Base-by-base conservation (phyloP, 2,888 invertebrate genomes). In the Acleris literana region DNA sequence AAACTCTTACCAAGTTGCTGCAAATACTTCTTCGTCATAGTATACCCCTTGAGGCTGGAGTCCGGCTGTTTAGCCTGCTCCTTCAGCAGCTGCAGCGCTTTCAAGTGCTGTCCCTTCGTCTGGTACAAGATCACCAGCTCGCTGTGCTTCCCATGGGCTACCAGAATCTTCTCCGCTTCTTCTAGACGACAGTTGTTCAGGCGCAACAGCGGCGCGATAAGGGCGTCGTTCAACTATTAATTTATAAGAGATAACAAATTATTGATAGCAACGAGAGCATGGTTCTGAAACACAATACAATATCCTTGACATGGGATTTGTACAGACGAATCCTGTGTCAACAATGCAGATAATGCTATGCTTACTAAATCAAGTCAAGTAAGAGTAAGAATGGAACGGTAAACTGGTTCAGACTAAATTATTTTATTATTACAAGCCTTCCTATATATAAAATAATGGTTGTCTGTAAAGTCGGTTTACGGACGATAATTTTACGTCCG, bases 51-150 rank as follows among this genome's bases (percentile, higher is more conserved):
- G 0, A 97, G 89, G 70, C 95, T 95, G 3, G 97, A 97, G 77
- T 97, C 96, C 0, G 94, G 94, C 81, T 96, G 93, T 79, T 94
- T 93, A 7, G 97, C 94, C 82, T 96, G 97, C 55, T 96, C 95
- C 77, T 95, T 94, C 39, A 99, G 92, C 64, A 99, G 90, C 78
- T 98, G 97, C 20, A 99, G 92, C 11, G 99, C 99, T 88, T 97
- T 96, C 69, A 96, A 95, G 83, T 99, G 99, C 75, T 97, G 96
- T 0, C 97, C 97, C 86, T 98, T 99, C 0, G 97, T 97, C 86
- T 99, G 97, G 86, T 99, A 99, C 43, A 99, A 93, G 77, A 99
- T 98, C 72, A 99, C 98, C 0, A 99, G 93, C 84, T 99, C 99
- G 70, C 96, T 96, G 80, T 96, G 96, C 85, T 99, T 99, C 62